These are phyloP conservation scores for Bellardia bayeri DNA, from an alignment of 2,888 invertebrate genomes.

Conservation along the genomic window DNA sequence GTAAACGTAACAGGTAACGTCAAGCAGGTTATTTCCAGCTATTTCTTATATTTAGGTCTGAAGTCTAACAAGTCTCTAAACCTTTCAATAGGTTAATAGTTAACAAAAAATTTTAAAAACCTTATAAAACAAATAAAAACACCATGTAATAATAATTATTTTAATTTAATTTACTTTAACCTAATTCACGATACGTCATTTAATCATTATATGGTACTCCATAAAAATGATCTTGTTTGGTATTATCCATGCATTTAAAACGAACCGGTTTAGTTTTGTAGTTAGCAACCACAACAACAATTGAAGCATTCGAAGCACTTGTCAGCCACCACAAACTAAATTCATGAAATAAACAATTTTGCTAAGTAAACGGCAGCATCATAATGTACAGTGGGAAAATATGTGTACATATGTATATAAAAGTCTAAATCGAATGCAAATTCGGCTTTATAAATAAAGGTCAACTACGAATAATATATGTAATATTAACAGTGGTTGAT, in stretches of 20 bases:
- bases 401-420: not conserved
- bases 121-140: not conserved
- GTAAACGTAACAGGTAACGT: too few species aligned
- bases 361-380: conserved; percentile 16
- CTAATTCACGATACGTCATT: conserved; percentile 62
- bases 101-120: not conserved
- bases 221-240: conserved; percentile 51
- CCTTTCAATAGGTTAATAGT: conserved; percentile 3
- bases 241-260: conserved; percentile 41
- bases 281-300: conserved; percentile 7
- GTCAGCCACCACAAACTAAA: conserved; percentile 13
- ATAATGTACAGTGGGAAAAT: conserved; percentile 1
- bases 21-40: too few species aligned
- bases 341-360: conserved; percentile 20
- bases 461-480: too few species aligned
- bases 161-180: conserved; percentile 46
- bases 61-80: not conserved
- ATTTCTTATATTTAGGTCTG: too few species aligned
- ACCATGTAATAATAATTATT: conserved; percentile 26
- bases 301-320: not conserved
- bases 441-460: too few species aligned
- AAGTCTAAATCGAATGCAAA: too few species aligned
- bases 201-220: conserved; percentile 32
- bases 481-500: too few species aligned
- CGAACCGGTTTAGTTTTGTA: conserved; percentile 55